These are phyloP conservation scores for Ditylenchus dipsaci DNA, from an alignment of 1,140 invertebrate genomes.

Conservation along the genomic window DNA sequence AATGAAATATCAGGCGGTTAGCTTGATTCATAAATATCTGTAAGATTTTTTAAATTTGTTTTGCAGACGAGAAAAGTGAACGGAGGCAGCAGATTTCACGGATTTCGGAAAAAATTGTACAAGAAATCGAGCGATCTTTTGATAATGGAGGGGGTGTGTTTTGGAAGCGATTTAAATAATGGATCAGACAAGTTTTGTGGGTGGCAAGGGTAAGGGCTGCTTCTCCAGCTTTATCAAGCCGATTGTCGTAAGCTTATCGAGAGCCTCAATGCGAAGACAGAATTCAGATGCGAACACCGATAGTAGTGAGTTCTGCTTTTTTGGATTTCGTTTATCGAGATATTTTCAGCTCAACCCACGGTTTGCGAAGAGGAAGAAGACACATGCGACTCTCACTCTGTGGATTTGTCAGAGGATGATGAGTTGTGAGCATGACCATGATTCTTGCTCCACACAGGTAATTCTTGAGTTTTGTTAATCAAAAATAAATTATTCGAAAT, in stretches of 20 bases:
- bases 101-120: conserved; percentile 5
- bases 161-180: neutral
- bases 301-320: neutral
- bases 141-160: neutral
- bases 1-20: no score
- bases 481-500: neutral
- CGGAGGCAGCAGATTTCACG: neutral
- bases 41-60: neutral
- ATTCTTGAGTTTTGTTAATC: neutral
- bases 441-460: conserved; percentile 1
- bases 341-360: neutral
- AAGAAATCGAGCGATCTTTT: conserved; percentile 8
- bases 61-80: neutral
- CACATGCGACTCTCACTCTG: neutral
- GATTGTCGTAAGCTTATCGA: conserved; percentile 9
- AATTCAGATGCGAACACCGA: neutral
- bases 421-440: neutral
- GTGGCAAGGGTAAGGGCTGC: neutral
- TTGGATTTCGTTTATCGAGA: neutral
- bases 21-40: no score
- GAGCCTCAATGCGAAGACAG: neutral
- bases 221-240: neutral
- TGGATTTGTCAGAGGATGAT: neutral
- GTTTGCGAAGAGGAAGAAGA: neutral
- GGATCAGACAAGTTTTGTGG: neutral